Evolutionary conservation across 2,888 invertebrate genomes (phyloP), one percentile per base, ranked within the genome.

Genomic region (Dynastes grantii): DNA sequence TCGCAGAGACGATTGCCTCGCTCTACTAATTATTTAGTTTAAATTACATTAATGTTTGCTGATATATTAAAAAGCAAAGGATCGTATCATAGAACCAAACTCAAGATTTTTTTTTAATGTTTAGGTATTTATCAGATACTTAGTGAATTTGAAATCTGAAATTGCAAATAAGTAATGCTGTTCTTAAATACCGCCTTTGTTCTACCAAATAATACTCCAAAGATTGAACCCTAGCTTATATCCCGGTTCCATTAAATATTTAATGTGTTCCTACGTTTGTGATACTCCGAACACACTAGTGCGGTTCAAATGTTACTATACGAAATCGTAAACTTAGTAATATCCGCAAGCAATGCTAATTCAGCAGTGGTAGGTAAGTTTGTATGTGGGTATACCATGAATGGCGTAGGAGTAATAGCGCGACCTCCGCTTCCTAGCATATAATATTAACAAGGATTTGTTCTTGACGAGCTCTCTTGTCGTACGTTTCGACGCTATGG

Each of bases 391-490:
- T 55, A 16, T 55, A 63, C 29, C 29, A 13, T 63, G 45, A 63
- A 9, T 29, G 27, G 13, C 27, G 63, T 29, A 29, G 29, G 8
- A 63, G 63, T 32, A n/a, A n/a, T n/a, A 63, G 8, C 63, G 29
- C 6, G 29, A 29, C 29, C 11, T 29, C 27, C 63, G 29, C 11
- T 63, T 63, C 63, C 11, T 13, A 32, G 29, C 63, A 29, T 63
- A 63, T 32, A 63, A 63, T 63, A 63, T 63, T 63, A 63, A 63
- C 63, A 32, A 63, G 63, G 29, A 63, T 29, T 63, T 63, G 63
- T 63, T 63, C 63, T 63, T 29, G 63, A 29, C 29, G 32, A 63
- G 32, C 27, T 63, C 27, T 32, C 8, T 29, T 29, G 63, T 63
- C 11, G 63, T 63, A 13, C 8, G 11, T 63, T 63, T 27, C 13